Conservation (phyloP, 2,113 vertebrate species). For the Sterna hirundo region DNA sequence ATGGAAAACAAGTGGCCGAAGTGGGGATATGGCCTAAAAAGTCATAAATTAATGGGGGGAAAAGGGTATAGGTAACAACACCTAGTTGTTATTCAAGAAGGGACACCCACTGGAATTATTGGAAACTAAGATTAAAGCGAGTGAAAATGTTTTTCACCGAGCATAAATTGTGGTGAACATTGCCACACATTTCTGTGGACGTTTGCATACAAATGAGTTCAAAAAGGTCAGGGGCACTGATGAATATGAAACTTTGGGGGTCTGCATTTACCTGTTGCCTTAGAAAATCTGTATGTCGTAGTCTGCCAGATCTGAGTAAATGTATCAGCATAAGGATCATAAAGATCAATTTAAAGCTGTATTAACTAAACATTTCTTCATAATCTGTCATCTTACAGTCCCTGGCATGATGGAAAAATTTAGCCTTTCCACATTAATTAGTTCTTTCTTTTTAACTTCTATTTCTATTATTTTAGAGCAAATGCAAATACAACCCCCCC, state of each 20-base stretch:
- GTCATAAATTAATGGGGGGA: rapidly evolving
- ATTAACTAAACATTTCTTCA: not conserved
- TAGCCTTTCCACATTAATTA: not conserved
- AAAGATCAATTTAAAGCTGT: not conserved
- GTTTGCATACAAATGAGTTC: not conserved
- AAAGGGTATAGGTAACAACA: not conserved
- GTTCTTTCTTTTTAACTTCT: not conserved
- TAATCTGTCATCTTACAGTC: not conserved
- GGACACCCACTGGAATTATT: not conserved
- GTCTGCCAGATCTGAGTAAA: not conserved
- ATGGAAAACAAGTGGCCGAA: not conserved
- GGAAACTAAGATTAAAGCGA: not conserved
- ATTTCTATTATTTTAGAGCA: not conserved
- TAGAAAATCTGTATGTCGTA: not conserved
- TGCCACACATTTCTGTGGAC: not conserved
- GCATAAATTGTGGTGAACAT: not conserved
- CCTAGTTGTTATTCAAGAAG: not conserved
- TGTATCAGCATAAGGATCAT: not conserved
- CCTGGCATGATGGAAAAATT: not conserved
- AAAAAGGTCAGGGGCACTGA: not conserved
- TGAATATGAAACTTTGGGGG: not conserved
- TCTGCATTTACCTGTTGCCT: not conserved
- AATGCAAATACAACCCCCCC: not conserved
- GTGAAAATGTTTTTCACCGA: not conserved
- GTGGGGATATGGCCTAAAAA: not conserved